Conservation (phyloP, 2,113 vertebrate species). For the Andinoacara biseriatus region DNA sequence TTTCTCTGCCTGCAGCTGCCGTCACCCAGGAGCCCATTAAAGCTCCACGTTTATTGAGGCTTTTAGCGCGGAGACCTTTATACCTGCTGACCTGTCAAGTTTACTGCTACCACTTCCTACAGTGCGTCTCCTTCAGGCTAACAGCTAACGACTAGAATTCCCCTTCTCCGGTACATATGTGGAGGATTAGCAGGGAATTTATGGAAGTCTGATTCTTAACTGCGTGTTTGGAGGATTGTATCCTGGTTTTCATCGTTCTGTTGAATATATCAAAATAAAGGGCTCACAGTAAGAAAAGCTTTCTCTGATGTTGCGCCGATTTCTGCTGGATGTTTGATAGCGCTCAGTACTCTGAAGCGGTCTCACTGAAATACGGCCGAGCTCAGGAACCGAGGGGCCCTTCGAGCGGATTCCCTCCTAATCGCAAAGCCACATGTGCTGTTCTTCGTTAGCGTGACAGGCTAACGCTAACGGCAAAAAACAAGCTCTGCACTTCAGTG, state of each 20-base stretch:
- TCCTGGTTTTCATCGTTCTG: neutral
- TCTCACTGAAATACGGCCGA: conserved; percentile 1
- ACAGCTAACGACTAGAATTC: conserved; percentile 12
- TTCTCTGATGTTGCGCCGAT: too few relatives aligned
- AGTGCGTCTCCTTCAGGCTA: neutral
- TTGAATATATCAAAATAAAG: neutral
- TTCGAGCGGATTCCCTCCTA: neutral
- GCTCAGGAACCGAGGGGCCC: neutral
- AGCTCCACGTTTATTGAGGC: conserved; percentile 40
- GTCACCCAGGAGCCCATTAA: conserved; percentile 20
- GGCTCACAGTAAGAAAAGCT: too few relatives aligned
- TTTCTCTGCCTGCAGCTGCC: conserved; percentile 24
- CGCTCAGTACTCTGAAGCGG: neutral
- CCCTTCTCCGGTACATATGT: neutral
- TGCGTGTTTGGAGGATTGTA: neutral
- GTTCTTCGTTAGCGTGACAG: conserved; percentile 57
- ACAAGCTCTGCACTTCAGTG: conserved; percentile 42
- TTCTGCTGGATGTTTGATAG: too few relatives aligned
- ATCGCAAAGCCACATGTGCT: conserved; percentile 64
- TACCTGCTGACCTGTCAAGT: neutral
- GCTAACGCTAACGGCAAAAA: conserved; percentile 67
- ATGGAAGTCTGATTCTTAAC: neutral
- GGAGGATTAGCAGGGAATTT: neutral
- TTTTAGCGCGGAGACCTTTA: conserved; percentile 15
- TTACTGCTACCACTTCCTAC: conserved; percentile 18